Evolutionary conservation across 2,888 invertebrate species (phyloP).

Genomic region (Apamea epomidion): DNA sequence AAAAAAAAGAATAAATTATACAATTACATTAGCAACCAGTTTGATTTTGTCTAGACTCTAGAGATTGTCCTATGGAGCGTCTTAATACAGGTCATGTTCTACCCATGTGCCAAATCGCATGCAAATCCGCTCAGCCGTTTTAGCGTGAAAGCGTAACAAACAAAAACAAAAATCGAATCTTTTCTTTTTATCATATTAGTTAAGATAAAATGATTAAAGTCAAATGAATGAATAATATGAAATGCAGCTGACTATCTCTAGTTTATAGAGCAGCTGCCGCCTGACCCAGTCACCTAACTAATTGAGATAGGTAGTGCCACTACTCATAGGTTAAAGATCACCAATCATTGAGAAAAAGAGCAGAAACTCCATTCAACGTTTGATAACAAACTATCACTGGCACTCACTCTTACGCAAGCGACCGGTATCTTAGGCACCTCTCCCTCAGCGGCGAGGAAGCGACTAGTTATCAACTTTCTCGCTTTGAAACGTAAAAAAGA

Average conservation of each 20-base stretch:
- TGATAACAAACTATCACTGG: conserved; percentile 40
- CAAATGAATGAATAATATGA: not conserved
- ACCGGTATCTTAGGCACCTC: not conserved
- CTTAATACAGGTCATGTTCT: too few species aligned
- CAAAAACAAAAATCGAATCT: not conserved
- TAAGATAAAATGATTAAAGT: not conserved
- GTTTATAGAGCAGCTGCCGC: conserved; percentile 22
- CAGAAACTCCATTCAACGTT: conserved; percentile 36
- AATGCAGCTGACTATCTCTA: not conserved
- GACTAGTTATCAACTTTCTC: not conserved
- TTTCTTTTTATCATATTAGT: not conserved
- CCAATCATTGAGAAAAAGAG: conserved; percentile 39
- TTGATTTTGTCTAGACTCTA: too few species aligned
- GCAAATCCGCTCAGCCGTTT: too few species aligned
- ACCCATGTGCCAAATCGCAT: too few species aligned
- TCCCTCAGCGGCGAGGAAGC: not conserved
- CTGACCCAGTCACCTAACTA: conserved; percentile 32
- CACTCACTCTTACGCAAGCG: conserved; percentile 32
- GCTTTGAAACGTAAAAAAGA: not conserved
- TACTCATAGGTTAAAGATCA: conserved; percentile 49
- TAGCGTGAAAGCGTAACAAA: too few species aligned
- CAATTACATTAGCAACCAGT: too few species aligned
- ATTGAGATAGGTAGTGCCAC: conserved; percentile 33
- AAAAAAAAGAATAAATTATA: too few species aligned
- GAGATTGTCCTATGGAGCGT: too few species aligned